A percentile compares a stretch with the other conserved stretches of the same genome.
These are phyloP conservation scores for Mionectes olivaceus DNA, from an alignment of 2,797 vertebrate genomes.

Conservation along the genomic window DNA sequence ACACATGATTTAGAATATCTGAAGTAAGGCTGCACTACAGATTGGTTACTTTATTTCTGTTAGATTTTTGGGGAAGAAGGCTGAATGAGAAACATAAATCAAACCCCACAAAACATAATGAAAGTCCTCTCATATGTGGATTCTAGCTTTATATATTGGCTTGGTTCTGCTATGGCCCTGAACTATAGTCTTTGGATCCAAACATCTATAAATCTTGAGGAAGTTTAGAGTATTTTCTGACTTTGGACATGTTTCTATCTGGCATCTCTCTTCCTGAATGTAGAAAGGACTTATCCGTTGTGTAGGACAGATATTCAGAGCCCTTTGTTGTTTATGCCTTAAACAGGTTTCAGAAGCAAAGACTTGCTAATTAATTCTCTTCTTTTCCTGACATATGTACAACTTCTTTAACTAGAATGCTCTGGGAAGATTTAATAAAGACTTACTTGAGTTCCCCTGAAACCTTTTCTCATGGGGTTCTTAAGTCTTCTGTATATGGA, in stretches of 20 bases:
- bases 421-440: conserved; percentile 61
- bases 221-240: neutral
- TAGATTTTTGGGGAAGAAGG: neutral
- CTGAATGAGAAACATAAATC: neutral
- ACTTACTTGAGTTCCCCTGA: conserved; percentile 36
- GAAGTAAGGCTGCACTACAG: neutral
- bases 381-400: neutral
- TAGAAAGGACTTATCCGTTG: neutral
- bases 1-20: neutral
- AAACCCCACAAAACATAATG: neutral
- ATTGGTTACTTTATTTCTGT: neutral
- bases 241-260: neutral
- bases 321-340: conserved; percentile 16
- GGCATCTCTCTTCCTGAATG: neutral
- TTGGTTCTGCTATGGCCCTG: neutral
- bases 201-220: neutral
- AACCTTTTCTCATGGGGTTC: conserved; percentile 51
- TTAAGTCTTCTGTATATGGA: conserved; percentile 69
- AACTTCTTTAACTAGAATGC: conserved; percentile 46
- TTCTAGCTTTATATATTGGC: neutral
- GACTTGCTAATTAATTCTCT: conserved; percentile 32
- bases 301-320: neutral
- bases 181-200: neutral
- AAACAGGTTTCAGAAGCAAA: conserved; percentile 47
- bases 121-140: neutral